These are phyloP conservation scores for Sitta europaea DNA, from an alignment of 2,113 vertebrate genomes.

Conservation along the genomic window DNA sequence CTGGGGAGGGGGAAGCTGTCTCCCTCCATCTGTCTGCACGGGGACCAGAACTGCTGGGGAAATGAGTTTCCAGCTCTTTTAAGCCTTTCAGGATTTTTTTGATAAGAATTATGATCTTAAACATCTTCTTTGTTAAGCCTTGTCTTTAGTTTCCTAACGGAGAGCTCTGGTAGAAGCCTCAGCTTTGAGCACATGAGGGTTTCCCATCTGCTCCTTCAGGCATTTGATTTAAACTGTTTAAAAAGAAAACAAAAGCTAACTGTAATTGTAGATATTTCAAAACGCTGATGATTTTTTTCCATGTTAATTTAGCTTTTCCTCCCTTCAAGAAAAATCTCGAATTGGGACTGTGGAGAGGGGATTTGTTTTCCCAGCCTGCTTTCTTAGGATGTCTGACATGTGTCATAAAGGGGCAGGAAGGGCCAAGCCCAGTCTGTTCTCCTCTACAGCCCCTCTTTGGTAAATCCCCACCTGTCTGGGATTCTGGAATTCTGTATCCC, in stretches of 20 bases:
- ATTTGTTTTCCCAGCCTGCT: slow-evolving; percentile 4
- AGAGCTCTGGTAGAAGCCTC: background rate
- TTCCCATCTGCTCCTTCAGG: background rate
- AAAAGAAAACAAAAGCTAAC: slow-evolving; percentile 31
- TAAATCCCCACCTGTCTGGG: background rate
- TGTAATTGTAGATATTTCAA: slow-evolving; percentile 27
- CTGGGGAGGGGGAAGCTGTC: slow-evolving; percentile 3
- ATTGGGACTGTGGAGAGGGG: background rate
- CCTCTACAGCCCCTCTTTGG: background rate
- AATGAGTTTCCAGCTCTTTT: background rate
- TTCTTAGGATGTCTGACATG: background rate
- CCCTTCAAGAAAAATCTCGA: background rate
- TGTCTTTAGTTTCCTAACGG: background rate
- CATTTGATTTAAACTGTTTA: slow-evolving; percentile 26
- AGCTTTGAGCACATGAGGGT: background rate
- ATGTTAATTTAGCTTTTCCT: slow-evolving; percentile 27
- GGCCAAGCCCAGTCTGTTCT: background rate
- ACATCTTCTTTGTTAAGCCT: background rate
- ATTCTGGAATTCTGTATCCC: background rate
- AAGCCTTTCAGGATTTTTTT: background rate
- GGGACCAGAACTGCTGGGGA: background rate
- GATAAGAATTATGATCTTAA: background rate
- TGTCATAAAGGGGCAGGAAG: background rate
- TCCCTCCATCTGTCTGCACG: background rate
- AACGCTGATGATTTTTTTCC: background rate